These are phyloP conservation scores for Carcina quercana DNA, from an alignment of 2,888 invertebrate species.

Conservation along the genomic window DNA sequence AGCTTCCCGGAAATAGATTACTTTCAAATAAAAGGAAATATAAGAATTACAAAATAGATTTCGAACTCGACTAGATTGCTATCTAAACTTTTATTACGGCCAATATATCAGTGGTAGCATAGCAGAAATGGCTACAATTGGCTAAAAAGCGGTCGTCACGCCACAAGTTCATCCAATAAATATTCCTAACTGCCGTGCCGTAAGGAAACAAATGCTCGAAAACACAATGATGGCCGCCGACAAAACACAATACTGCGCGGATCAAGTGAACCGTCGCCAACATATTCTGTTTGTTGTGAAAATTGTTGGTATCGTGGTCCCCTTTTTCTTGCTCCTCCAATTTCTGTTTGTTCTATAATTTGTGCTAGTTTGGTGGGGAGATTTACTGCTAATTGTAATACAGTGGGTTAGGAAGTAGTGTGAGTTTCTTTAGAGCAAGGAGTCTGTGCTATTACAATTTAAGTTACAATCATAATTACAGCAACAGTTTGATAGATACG, in stretches of 20 bases:
- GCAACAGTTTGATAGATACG: background rate
- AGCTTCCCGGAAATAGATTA: too few relatives aligned
- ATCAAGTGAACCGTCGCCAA: slow-evolving; percentile 59
- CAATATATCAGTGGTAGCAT: slow-evolving; percentile 32
- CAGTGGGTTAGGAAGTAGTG: too few relatives aligned
- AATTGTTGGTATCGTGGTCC: slow-evolving; percentile 52
- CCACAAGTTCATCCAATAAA: slow-evolving; percentile 70
- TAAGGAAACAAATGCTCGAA: slow-evolving; percentile 70
- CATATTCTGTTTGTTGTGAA: slow-evolving; percentile 63
- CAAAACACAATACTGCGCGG: slow-evolving; percentile 60
- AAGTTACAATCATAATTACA: too few relatives aligned
- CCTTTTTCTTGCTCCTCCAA: slow-evolving; percentile 38
- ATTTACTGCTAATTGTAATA: slow-evolving; percentile 15
- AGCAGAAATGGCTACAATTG: slow-evolving; percentile 56
- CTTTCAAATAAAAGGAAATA: background rate
- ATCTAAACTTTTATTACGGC: slow-evolving; percentile 45
- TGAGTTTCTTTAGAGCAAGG: too few relatives aligned
- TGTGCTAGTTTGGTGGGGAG: too few relatives aligned
- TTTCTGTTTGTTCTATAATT: slow-evolving; percentile 43
- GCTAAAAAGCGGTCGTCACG: slow-evolving; percentile 62
- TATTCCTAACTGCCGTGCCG: slow-evolving; percentile 68
- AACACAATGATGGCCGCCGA: slow-evolving; percentile 60
- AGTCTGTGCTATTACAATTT: too few relatives aligned
- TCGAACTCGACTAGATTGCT: slow-evolving; percentile 29
- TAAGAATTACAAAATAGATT: slow-evolving; percentile 11